These are phyloP conservation scores for Pristionchus maxplancki DNA, from an alignment of 2,888 invertebrate species.

Conservation along the genomic window DNA sequence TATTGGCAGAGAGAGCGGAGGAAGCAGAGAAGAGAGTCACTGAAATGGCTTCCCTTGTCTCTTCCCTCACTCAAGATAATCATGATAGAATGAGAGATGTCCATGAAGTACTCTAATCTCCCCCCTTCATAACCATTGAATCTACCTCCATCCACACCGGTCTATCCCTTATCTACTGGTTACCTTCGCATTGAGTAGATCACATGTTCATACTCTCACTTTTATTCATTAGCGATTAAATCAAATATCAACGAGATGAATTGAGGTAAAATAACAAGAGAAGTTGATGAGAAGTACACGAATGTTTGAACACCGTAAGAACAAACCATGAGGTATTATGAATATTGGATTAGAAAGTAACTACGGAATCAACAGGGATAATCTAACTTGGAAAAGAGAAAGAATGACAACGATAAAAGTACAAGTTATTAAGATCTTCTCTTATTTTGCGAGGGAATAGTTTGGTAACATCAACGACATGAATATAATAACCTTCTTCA, in stretches of 20 bases:
- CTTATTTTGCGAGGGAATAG: background rate
- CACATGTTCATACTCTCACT: background rate
- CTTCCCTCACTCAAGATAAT: constrained; percentile 60
- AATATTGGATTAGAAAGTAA: background rate
- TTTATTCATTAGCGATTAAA: constrained; percentile 5
- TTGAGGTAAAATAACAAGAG: background rate
- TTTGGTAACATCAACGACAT: background rate
- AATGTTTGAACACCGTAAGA: constrained; percentile 18
- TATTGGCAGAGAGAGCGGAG: constrained; percentile 57
- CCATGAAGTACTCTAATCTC: constrained; percentile 58
- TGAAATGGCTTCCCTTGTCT: constrained; percentile 62
- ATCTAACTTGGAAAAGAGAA: background rate
- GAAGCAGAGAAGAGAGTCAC: constrained; percentile 59
- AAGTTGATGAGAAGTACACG: background rate
- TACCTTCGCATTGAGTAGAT: background rate
- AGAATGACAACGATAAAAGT: background rate
- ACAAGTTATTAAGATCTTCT: background rate
- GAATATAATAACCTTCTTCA: background rate
- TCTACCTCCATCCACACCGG: background rate
- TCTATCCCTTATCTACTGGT: constrained; percentile 17
- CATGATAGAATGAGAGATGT: constrained; percentile 61
- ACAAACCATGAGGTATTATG: background rate
- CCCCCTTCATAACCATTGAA: background rate
- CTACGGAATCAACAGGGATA: background rate
- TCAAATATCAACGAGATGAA: background rate